Percentiles rank a stretch among this genome's conserved stretches.
These are phyloP conservation scores for Dromas ardeola DNA, from an alignment of 2,113 vertebrate species.

Conservation along the genomic window DNA sequence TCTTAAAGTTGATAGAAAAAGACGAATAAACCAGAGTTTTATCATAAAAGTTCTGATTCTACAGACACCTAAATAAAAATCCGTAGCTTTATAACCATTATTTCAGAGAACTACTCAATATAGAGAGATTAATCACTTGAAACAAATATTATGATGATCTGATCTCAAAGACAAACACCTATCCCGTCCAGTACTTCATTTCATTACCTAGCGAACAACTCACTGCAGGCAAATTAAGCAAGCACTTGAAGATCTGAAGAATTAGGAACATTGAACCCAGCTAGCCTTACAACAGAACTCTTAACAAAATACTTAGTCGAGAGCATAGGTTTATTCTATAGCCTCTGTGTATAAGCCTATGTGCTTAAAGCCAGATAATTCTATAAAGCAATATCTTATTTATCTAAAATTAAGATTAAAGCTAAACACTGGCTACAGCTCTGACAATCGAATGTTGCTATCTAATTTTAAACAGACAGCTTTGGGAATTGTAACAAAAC, in stretches of 20 bases:
- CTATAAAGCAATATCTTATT: not conserved
- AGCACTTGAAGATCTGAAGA: not conserved
- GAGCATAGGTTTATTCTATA: not conserved
- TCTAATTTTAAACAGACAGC: not conserved
- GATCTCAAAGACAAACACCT: not conserved
- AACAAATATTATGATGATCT: not conserved
- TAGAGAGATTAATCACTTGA: not conserved
- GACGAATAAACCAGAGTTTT: not conserved
- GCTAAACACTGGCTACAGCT: not conserved
- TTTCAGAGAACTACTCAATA: not conserved
- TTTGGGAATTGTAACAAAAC: not conserved
- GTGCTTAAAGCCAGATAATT: not conserved
- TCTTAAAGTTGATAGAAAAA: not conserved
- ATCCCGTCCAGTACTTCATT: not conserved
- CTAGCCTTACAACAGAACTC: not conserved
- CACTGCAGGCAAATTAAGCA: not conserved
- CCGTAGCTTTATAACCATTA: not conserved
- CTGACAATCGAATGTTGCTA: not conserved
- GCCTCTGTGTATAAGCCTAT: not conserved
- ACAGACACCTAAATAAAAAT: not conserved
- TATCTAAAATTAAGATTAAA: constrained; percentile 1
- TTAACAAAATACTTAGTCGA: not conserved
- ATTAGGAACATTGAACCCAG: not conserved
- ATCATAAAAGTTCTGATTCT: not conserved
- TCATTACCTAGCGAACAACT: not conserved